Conservation (phyloP, 2,888 invertebrate species). For the Nudaria mundana region DNA sequence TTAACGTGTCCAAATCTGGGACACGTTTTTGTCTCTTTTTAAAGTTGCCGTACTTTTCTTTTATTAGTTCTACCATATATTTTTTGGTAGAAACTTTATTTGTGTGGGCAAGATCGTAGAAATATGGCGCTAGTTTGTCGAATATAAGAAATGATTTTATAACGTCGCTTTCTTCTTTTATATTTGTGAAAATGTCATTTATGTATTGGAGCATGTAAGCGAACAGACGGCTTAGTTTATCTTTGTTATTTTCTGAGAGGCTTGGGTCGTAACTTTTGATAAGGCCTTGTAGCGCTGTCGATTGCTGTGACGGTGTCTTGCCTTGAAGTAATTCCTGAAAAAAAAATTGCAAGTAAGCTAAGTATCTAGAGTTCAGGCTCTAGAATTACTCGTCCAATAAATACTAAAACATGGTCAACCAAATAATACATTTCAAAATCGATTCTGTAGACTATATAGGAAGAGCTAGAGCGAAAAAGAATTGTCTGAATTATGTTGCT, state of each 20-base stretch:
- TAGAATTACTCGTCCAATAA: too few species aligned
- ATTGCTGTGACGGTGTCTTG: conserved; percentile 84
- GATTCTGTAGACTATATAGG: too few species aligned
- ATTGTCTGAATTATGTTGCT: too few species aligned
- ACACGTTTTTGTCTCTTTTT: conserved; percentile 80
- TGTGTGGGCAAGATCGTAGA: conserved; percentile 86
- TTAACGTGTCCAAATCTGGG: conserved; percentile 85
- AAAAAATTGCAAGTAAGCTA: conserved; percentile 7
- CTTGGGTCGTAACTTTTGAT: conserved; percentile 94
- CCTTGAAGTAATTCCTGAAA: conserved; percentile 80
- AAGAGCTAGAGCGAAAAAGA: too few species aligned
- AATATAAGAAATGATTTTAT: conserved; percentile 81
- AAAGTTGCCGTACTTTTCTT: conserved; percentile 86
- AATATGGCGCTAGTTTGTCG: conserved; percentile 77
- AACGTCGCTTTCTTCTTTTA: conserved; percentile 61
- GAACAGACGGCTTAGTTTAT: conserved; percentile 87
- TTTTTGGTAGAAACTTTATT: conserved; percentile 85
- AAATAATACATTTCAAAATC: too few species aligned
- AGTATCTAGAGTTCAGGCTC: too few species aligned
- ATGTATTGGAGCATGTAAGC: conserved; percentile 89
- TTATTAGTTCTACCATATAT: conserved; percentile 85
- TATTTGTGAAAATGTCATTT: conserved; percentile 82
- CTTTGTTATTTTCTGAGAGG: conserved; percentile 88
- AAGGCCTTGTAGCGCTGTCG: conserved; percentile 88
- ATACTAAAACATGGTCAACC: too few species aligned